Evolutionary conservation across 2,113 vertebrate species (phyloP).

Genomic region (Plecotus auritus): DNA sequence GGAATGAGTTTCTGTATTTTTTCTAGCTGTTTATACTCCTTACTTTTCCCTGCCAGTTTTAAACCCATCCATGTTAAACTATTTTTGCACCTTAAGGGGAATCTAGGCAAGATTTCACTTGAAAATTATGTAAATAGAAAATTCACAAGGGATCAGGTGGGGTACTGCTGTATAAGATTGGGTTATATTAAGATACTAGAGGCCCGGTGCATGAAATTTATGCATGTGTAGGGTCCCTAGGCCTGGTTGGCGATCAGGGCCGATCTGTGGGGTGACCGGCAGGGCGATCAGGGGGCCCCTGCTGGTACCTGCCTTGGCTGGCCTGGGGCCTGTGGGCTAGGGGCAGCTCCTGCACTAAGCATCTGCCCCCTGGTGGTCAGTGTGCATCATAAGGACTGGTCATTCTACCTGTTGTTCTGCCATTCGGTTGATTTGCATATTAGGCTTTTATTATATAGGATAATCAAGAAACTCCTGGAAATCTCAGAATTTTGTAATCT

Average conservation of each 20-base stretch:
- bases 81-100: not conserved
- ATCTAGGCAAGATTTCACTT: constrained; percentile 3
- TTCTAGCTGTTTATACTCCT: not conserved
- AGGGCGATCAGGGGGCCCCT: too few species aligned
- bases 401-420: rapidly evolving
- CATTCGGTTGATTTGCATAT: too few species aligned
- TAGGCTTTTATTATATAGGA: too few species aligned
- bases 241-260: too few species aligned
- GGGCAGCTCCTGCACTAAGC: too few species aligned
- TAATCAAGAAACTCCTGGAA: not conserved
- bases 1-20: not conserved
- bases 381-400: too few species aligned
- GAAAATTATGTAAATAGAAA: constrained; percentile 12
- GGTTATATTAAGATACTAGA: not conserved
- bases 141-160: not conserved
- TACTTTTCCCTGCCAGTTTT: constrained; percentile 11
- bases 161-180: not conserved
- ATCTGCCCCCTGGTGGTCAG: too few species aligned
- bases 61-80: not conserved
- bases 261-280: rapidly evolving
- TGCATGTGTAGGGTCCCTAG: too few species aligned
- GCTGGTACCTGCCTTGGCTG: too few species aligned
- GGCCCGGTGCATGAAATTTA: too few species aligned
- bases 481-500: not conserved
- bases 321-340: too few species aligned